Base-by-base conservation (phyloP, 2,113 vertebrate genomes). In the Globicephala melas region DNA sequence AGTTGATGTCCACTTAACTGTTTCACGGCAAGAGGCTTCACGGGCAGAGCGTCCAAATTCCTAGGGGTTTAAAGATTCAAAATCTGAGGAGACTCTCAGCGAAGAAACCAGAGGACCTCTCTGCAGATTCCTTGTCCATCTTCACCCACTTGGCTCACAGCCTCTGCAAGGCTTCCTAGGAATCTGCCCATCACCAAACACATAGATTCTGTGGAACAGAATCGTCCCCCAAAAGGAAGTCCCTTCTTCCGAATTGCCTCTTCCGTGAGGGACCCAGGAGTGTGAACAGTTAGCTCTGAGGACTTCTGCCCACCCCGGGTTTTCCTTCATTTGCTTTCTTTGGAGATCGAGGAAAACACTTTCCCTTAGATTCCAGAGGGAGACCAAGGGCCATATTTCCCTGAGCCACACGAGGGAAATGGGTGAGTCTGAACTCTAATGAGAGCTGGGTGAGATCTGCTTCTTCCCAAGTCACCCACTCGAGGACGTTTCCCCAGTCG, bases 231-330 rank as follows among this genome's bases (percentile, higher is more conserved):
- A 18, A n/a, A 86, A 13, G 25, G 5, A 73, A 68, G 38, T 21
- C 12, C 3, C 1, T 60, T 76, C 63, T 41, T 23, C 17, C 8
- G 21, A 41, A 18, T 33, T 12, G 7, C 14, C 4, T 44, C 38
- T 31, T 47, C 6, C 2, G 4, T 0, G 21, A 62, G 33, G n/a
- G 21, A 71, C 6, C 1, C 0, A 8, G 47, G 18, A 21, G 6
- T 12, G 7, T 31, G 1, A 63, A 55, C 4, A 2, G 6, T 62
- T 6, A 55, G 17, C n/a, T 6, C 14, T 0, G 12, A 38, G 58
- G 23, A 2, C 18, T 53, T 25, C 44, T 7, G 10, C 50, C n/a
- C 17, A n/a, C 17, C 28, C n/a, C 60, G 28, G 28, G 76, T 38
- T 67, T 62, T 60, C 50, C 60, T 94, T 81, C n/a, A 41, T 58